A percentile compares a stretch with the other conserved stretches of the same genome.
These are phyloP conservation scores for Pemphredon lugubris DNA, from an alignment of 2,888 invertebrate species.

Conservation along the genomic window DNA sequence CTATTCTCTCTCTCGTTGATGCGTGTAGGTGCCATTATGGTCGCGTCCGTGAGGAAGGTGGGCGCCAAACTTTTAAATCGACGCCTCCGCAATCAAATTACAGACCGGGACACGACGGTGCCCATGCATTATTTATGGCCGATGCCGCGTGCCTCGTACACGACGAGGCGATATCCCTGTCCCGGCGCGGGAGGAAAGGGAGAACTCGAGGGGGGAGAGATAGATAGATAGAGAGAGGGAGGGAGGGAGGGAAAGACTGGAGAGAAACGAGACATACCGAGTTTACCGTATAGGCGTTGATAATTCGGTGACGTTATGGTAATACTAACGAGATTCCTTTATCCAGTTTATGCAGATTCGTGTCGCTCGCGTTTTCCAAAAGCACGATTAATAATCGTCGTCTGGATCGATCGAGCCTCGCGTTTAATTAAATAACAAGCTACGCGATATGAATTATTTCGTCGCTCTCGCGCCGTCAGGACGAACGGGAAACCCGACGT, in stretches of 20 bases:
- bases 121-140: constrained; percentile 78
- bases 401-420: too few relatives aligned
- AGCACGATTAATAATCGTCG: too few relatives aligned
- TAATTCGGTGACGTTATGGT: constrained; percentile 65
- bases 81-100: constrained; percentile 80
- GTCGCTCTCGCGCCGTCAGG: too few relatives aligned
- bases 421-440: too few relatives aligned
- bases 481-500: too few relatives aligned
- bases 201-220: not conserved
- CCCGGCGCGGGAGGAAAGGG: not conserved
- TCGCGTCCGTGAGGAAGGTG: constrained; percentile 65
- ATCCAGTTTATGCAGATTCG: constrained; percentile 33
- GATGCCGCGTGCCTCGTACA: constrained; percentile 72
- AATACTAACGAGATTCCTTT: constrained; percentile 60
- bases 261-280: constrained; percentile 1
- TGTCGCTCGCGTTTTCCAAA: not conserved
- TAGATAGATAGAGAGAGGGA: not conserved
- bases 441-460: too few relatives aligned
- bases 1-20: constrained; percentile 8
- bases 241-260: not conserved
- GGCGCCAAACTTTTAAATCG: constrained; percentile 75
- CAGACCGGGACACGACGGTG: constrained; percentile 74
- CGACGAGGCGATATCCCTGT: constrained; percentile 27
- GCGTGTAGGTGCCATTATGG: constrained; percentile 71
- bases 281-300: constrained; percentile 58